Base-by-base conservation (phyloP, 2,113 vertebrate species). In the Rhea americana region DNA sequence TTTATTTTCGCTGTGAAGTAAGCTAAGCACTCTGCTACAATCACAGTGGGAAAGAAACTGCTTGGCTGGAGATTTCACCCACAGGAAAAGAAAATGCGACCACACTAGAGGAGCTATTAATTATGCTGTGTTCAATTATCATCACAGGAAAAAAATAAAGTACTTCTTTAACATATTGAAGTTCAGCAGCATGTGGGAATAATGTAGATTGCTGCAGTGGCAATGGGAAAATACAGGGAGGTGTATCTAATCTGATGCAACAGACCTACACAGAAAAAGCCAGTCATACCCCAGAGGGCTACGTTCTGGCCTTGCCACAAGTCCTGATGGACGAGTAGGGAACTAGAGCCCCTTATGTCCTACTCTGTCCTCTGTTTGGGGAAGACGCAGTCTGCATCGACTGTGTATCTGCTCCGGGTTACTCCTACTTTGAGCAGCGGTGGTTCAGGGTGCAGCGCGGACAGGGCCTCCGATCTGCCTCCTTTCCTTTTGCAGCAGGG, bases 71-170 rank as follows among this genome's bases (percentile, higher is more conserved):
- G 86, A 53, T 82, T 80, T 95, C 79, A 91, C 55, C 51, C 84
- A 94, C 85, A 97, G 91, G 94, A 94, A 93, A 93, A 85, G 87
- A 93, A 92, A 97, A 90, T 90, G 65, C 91, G 63, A 95, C 87
- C 92, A 92, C 61, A 43, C 9, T 77, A 68, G 47, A 70, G 65
- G 68, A 43, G 55, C 75, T 89, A 94, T 91, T 95, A 93, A 95
- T 94, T 95, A 94, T 82, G 63, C 16, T 94, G 25, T 43, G 43
- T 67, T 95, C 83, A 94, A 95, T 94, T 96, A 96, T 91, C 90
- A 94, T 43, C 70, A 91, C 74, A 90, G 35, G 47, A 1, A 48
- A 87, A 72, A 25, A 86, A 82, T 73, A 90, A 56, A 43, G 30
- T 47, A 71, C 76, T 93, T 90, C 63, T 83, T 88, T 77, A 71